These are phyloP conservation scores for Homarus gammarus DNA, from an alignment of 2,888 invertebrate genomes.

Conservation along the genomic window DNA sequence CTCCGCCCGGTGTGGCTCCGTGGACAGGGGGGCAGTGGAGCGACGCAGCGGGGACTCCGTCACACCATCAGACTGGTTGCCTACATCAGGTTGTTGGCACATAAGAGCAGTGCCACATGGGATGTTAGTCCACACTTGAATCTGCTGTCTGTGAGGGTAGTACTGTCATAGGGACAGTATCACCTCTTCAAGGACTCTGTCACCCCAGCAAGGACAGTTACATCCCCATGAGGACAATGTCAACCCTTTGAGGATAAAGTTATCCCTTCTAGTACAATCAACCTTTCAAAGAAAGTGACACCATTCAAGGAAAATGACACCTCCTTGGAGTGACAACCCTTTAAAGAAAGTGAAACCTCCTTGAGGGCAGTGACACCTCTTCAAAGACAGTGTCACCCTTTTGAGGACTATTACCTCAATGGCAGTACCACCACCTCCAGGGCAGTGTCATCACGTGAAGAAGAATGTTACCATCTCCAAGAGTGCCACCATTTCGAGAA, in stretches of 20 bases:
- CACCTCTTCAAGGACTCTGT: neutral
- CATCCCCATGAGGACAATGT: neutral
- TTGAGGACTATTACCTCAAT: too few relatives aligned
- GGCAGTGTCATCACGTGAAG: too few relatives aligned
- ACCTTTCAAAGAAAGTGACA: too few relatives aligned
- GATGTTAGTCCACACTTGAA: slow-evolving; percentile 30
- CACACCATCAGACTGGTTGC: slow-evolving; percentile 78
- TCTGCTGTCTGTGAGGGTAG: neutral
- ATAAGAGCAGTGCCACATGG: slow-evolving; percentile 58
- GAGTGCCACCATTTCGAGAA: too few relatives aligned
- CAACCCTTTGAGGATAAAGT: neutral
- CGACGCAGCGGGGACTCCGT: slow-evolving; percentile 88
- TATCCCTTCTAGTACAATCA: too few relatives aligned
- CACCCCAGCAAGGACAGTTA: neutral
- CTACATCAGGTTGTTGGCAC: slow-evolving; percentile 65
- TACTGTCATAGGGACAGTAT: neutral
- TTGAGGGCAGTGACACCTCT: neutral
- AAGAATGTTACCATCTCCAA: neutral
- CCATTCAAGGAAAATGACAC: neutral
- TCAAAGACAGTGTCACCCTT: neutral
- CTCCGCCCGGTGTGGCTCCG: slow-evolving; percentile 83
- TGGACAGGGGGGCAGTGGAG: slow-evolving; percentile 87
- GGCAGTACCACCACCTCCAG: too few relatives aligned
- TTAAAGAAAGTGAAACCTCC: neutral
- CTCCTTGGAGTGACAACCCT: neutral